Base-by-base conservation (phyloP, 2,797 vertebrate species). In the Orestias chungarensis region DNA sequence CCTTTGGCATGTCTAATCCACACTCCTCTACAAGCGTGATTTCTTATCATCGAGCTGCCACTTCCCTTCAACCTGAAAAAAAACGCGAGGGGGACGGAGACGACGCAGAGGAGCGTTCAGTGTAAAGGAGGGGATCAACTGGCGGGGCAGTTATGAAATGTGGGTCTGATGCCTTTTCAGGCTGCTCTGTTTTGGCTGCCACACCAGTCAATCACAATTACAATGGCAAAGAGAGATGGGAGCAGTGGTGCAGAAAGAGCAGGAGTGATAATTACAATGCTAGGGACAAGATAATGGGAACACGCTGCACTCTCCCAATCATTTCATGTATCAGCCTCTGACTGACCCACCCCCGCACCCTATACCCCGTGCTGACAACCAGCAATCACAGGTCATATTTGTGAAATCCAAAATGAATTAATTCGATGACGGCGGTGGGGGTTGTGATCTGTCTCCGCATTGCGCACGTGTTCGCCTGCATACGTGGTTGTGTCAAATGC, bases 281-380 rank as follows among this genome's bases (percentile, higher is more conserved):
- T 91, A 91, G 89, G 95, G 95, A 96, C 93, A 95, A 95, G 94
- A 95, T 95, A 96, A 96, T 95, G 93, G 92, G 94, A 96, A 95
- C 92, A 92, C 94, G 90, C 92, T 83, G 79, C 91, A 89, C 86
- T 91, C 93, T 92, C 88, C 91, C 90, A 94, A 96, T 94, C 93
- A 95, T 94, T 95, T 95, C 92, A 93, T 91, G 82, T 95, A 94
- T 94, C 92, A 94, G 88, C 87, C 94, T 76, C 85, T 80, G 84
- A 87, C 88, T 95, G 90, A 93, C 91, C 93, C 91, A 81, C 81
- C 81, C 69, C 49, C 52, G 20, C 33, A 40, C 40, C 20, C 1
- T 54, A 35, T 29, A 59, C 75, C 59, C 78, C 64, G 4, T 65
- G 71, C 79, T 93, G 91, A 93, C 89, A 95, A 94, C 86, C 84